Evolutionary conservation across 2,888 invertebrate genomes (phyloP).

Genomic region (Gisinianus flammeolus): DNA sequence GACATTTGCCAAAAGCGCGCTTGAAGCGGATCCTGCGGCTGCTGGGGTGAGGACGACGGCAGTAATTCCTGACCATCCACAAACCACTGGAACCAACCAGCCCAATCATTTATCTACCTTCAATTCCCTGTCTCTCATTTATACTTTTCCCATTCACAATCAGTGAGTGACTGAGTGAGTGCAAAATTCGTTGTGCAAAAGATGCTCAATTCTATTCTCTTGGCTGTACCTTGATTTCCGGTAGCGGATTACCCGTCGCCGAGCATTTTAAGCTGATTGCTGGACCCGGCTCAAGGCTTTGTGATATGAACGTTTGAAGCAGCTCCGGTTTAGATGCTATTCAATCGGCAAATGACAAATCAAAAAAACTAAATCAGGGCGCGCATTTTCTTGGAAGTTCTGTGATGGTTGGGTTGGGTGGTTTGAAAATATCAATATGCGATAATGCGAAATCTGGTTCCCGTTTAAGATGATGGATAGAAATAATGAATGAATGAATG

Average conservation of each 20-base stretch:
- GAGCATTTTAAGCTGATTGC: conserved; percentile 80
- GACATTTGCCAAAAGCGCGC: conserved; percentile 44
- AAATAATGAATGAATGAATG: neutral
- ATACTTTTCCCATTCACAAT: no score
- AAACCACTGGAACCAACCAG: conserved; percentile 55
- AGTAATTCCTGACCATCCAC: conserved; percentile 49
- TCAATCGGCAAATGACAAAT: neutral
- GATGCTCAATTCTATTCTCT: no score
- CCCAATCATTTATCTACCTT: no score
- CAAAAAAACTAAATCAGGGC: neutral
- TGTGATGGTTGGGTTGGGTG: no score
- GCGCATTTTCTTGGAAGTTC: no score
- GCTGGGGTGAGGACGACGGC: conserved; percentile 39
- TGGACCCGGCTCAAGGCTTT: conserved; percentile 64
- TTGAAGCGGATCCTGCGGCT: conserved; percentile 37
- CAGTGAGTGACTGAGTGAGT: no score
- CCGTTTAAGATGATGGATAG: no score
- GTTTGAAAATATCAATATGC: no score
- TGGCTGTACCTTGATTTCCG: neutral
- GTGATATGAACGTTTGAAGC: conserved; percentile 81
- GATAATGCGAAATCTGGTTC: no score
- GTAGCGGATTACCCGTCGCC: conserved; percentile 69
- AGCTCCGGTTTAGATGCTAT: conserved; percentile 80
- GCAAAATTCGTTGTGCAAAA: no score
- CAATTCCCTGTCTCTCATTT: no score